A percentile compares a stretch with the other conserved stretches of the same genome.
phyloP scores from a whole-genome alignment of 2,113 vertebrate genomes.

The Gasterosteus nipponicus region DNA sequence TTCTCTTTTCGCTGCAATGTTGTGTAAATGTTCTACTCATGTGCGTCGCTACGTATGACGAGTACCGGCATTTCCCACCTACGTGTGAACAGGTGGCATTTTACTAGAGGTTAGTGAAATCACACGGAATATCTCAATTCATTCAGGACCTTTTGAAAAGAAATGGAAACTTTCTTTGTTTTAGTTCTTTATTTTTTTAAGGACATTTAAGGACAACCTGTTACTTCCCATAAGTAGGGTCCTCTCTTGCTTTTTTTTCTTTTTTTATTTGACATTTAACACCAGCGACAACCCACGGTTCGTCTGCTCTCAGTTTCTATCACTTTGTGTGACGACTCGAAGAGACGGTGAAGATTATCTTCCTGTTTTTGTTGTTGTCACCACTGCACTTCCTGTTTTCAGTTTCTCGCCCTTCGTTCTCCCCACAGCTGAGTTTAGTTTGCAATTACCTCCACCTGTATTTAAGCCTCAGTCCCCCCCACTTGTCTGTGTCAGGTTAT shows the following conservation, averaged over 20 bases:
- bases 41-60: background rate
- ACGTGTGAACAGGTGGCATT: background rate
- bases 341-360: too few species aligned
- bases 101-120: conserved; percentile 1
- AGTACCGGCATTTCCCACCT: background rate
- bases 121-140: background rate
- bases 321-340: too few species aligned
- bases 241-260: background rate
- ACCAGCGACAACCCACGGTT: background rate
- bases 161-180: conserved; percentile 8
- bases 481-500: too few species aligned
- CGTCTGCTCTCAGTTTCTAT: conserved; percentile 28
- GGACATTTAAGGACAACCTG: too few species aligned
- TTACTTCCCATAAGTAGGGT: too few species aligned
- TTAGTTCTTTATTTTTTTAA: background rate
- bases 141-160: background rate
- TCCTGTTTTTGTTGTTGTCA: too few species aligned
- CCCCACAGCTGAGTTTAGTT: too few species aligned
- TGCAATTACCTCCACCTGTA: too few species aligned
- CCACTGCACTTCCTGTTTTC: too few species aligned
- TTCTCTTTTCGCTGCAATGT: background rate
- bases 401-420: too few species aligned
- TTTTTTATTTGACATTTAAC: conserved; percentile 20
- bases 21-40: background rate
- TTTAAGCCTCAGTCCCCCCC: too few species aligned